phyloP scores from a whole-genome alignment of 1,140 invertebrate species.

The Conopomorpha cramerella region DNA sequence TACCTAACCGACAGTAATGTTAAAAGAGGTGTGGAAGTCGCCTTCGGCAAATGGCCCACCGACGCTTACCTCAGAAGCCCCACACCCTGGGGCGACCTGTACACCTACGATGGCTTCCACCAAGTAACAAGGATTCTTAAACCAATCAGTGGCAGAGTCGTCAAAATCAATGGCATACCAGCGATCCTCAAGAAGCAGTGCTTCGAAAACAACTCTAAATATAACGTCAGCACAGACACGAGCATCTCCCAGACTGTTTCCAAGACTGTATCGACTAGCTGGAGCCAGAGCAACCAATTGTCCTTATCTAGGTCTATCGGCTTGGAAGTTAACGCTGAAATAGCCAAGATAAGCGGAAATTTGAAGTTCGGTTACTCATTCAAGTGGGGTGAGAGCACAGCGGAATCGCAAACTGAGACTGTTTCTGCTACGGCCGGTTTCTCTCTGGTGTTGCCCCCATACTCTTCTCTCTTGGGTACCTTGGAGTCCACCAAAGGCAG shows the following conservation, averaged over 20 bases:
- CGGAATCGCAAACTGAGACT: slow-evolving; percentile 10
- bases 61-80: slow-evolving; percentile 6
- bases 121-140: slow-evolving; percentile 1
- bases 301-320: slow-evolving; percentile 9
- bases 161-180: slow-evolving; percentile 2
- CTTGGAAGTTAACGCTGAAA: slow-evolving; percentile 3
- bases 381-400: slow-evolving; percentile 10
- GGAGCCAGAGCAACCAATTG: slow-evolving; percentile 9
- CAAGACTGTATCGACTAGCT: slow-evolving; percentile 9
- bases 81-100: slow-evolving; percentile 7
- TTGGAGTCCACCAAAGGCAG: slow-evolving; percentile 11
- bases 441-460: slow-evolving; percentile 14
- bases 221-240: slow-evolving; percentile 1
- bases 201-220: slow-evolving; percentile 6
- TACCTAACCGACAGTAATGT: background rate
- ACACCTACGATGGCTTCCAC: slow-evolving; percentile 3
- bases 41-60: slow-evolving; percentile 1
- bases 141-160: slow-evolving; percentile 1
- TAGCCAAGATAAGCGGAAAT: slow-evolving; percentile 3
- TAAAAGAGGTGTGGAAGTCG: background rate
- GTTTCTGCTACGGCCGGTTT: slow-evolving; percentile 10
- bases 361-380: slow-evolving; percentile 12
- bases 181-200: background rate
- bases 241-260: slow-evolving; percentile 3
- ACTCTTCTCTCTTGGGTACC: slow-evolving; percentile 11